phyloP scores from a whole-genome alignment of 2,888 invertebrate species.

The Adineta ricciae region DNA sequence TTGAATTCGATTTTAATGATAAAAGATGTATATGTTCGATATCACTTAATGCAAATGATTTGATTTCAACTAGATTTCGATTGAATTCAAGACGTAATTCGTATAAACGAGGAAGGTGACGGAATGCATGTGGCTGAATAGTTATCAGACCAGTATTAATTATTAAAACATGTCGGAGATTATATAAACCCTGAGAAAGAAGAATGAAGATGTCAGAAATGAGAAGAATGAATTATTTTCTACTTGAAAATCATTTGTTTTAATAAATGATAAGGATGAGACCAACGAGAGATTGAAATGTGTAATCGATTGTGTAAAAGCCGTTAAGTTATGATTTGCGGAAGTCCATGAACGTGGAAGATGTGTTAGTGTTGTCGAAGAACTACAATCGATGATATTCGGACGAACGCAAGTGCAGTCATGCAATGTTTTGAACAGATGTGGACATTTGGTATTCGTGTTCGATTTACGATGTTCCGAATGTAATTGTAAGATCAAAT shows the following conservation, averaged over 20 bases:
- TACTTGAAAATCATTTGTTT: constrained; percentile 5
- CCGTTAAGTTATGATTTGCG: neutral
- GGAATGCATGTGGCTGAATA: constrained; percentile 8
- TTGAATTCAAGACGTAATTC: neutral
- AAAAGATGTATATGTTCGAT: neutral
- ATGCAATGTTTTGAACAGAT: neutral
- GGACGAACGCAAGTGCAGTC: neutral
- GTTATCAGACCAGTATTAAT: neutral
- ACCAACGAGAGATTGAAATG: neutral
- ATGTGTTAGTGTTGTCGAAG: neutral
- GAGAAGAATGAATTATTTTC: too few relatives aligned
- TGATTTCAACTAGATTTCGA: neutral
- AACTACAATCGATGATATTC: neutral
- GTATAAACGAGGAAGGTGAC: neutral
- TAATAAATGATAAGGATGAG: neutral
- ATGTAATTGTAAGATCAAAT: neutral
- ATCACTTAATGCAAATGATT: neutral
- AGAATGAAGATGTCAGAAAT: neutral
- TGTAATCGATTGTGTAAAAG: neutral
- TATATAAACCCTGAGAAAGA: neutral
- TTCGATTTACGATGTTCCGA: neutral
- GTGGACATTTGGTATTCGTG: neutral
- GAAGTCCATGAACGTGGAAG: neutral
- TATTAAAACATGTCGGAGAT: neutral
- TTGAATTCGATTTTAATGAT: neutral